These are phyloP conservation scores for Rhegmatorhina hoffmannsi DNA, from an alignment of 2,113 vertebrate species.

Conservation along the genomic window DNA sequence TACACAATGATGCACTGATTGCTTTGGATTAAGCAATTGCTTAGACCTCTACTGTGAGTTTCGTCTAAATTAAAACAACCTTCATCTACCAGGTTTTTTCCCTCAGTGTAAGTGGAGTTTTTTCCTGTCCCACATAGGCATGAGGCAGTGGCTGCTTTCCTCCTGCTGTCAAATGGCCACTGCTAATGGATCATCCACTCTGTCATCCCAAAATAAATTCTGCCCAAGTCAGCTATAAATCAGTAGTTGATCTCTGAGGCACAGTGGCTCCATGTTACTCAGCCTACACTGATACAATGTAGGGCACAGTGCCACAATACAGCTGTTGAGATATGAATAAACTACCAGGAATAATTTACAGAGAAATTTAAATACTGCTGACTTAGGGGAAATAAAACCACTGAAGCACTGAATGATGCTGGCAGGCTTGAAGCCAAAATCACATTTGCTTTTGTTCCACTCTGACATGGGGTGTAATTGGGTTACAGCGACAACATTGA, in stretches of 20 bases:
- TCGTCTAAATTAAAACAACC: not conserved
- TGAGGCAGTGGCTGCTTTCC: not conserved
- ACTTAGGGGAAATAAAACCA: slow-evolving; percentile 24
- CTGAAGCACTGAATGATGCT: not conserved
- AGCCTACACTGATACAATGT: not conserved
- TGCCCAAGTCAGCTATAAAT: not conserved
- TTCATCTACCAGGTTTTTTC: not conserved
- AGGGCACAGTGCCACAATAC: slow-evolving; percentile 18
- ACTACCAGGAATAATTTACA: slow-evolving; percentile 13
- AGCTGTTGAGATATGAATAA: slow-evolving; percentile 40
- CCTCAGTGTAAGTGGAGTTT: not conserved
- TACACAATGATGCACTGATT: not conserved
- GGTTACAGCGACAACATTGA: not conserved
- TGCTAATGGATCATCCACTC: not conserved
- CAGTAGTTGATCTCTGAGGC: not conserved
- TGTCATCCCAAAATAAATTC: not conserved
- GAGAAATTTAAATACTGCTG: slow-evolving; percentile 61
- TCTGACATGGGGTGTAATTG: slow-evolving; percentile 12
- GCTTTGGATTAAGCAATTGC: not conserved
- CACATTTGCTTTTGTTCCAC: slow-evolving; percentile 37
- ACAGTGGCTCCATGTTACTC: not conserved
- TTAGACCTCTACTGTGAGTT: not conserved
- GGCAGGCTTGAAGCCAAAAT: slow-evolving; percentile 33
- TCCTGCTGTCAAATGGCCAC: not conserved
- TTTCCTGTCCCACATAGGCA: not conserved